These are phyloP conservation scores for Leptura quadrifasciata DNA, from an alignment of 2,888 invertebrate species.

Conservation along the genomic window DNA sequence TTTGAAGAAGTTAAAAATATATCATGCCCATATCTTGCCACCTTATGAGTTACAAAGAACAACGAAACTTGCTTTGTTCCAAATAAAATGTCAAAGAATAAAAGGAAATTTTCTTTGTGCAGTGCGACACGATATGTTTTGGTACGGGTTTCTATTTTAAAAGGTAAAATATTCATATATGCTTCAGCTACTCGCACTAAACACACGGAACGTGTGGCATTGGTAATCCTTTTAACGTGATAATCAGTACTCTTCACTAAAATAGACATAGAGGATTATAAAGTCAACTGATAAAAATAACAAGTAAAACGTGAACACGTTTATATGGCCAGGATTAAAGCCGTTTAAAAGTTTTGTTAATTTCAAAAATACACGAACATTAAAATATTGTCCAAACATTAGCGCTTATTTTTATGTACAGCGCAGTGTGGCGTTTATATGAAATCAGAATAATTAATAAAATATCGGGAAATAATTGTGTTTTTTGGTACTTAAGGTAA, in stretches of 20 bases:
- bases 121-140: not conserved
- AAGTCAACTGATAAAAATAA: slow-evolving; percentile 30
- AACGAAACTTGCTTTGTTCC: too few species aligned
- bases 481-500: too few species aligned
- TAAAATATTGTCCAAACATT: not conserved
- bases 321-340: slow-evolving; percentile 19
- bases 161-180: slow-evolving; percentile 2
- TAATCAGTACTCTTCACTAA: slow-evolving; percentile 28
- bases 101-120: too few species aligned
- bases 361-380: slow-evolving; percentile 15
- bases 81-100: too few species aligned
- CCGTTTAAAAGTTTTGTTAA: slow-evolving; percentile 1
- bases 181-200: not conserved
- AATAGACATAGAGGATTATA: slow-evolving; percentile 26
- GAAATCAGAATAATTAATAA: too few species aligned
- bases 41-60: too few species aligned
- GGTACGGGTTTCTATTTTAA: slow-evolving; percentile 5
- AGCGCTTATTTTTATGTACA: too few species aligned
- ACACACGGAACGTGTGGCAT: slow-evolving; percentile 19
- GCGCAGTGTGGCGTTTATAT: too few species aligned
- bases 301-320: slow-evolving; percentile 15
- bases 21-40: too few species aligned
- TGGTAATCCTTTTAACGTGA: slow-evolving; percentile 34
- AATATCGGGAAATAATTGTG: too few species aligned
- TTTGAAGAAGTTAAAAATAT: too few species aligned